Evolutionary conservation across 1,140 invertebrate genomes (phyloP).

Genomic region (Hyposmocoma kahamanoa): DNA sequence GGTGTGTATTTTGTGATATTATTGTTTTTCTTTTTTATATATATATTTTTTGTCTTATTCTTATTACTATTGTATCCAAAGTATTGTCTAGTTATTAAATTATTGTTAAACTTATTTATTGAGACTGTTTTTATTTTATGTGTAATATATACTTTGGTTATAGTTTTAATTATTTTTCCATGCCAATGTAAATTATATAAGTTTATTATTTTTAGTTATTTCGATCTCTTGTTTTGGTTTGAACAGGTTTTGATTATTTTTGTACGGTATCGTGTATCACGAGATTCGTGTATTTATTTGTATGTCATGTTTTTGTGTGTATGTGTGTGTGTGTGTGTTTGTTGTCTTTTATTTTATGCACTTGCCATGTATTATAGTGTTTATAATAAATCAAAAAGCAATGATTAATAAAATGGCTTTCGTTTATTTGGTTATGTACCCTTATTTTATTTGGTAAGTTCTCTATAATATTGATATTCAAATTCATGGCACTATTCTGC

Average conservation of each 20-base stretch:
- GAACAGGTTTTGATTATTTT: not conserved
- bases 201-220: conserved; percentile 4
- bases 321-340: conserved; percentile 12
- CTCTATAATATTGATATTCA: not conserved
- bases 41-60: conserved; percentile 3
- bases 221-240: conserved; percentile 4
- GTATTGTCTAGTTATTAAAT: not conserved
- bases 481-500: too few species aligned
- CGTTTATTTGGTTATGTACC: not conserved
- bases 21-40: conserved; percentile 8
- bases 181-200: conserved; percentile 6
- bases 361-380: not conserved
- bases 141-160: conserved; percentile 3
- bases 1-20: conserved; percentile 7
- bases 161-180: conserved; percentile 17
- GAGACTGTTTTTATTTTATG: not conserved
- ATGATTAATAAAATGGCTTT: not conserved
- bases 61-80: not conserved
- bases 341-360: conserved; percentile 19
- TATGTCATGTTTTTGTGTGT: not conserved
- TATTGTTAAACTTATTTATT: too few species aligned
- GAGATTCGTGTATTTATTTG: conserved; percentile 11
- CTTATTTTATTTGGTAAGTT: not conserved
- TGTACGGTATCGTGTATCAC: conserved; percentile 16
- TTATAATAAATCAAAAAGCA: conserved; percentile 10